Conservation (phyloP, 2,888 invertebrate species). For the Lumbricus terrestris region DNA sequence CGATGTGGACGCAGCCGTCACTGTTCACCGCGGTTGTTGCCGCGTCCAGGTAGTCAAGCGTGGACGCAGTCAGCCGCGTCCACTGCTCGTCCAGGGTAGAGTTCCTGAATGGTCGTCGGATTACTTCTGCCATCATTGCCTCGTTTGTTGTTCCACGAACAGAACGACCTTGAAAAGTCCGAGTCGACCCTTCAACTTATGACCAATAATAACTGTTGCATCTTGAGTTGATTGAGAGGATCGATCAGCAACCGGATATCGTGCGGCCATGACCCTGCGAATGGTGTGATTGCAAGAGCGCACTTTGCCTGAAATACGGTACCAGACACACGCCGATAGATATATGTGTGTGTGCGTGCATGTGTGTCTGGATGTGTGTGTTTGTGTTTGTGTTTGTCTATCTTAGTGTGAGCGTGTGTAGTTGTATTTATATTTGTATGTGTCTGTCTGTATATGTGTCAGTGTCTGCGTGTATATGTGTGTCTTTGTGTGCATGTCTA, state of each 20-base stretch:
- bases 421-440: no score
- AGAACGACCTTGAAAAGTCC: background rate
- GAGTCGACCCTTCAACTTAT: background rate
- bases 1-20: background rate
- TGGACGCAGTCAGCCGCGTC: background rate
- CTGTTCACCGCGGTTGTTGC: background rate
- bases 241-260: background rate
- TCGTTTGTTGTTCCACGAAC: background rate
- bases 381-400: no score
- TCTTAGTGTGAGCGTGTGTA: no score
- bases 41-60: background rate
- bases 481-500: no score
- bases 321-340: background rate
- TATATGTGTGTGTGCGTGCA: background rate
- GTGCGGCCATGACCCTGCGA: background rate
- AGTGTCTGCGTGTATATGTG: no score
- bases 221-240: background rate
- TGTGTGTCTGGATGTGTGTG: no score
- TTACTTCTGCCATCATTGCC: background rate
- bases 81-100: background rate
- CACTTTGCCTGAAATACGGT: background rate
- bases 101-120: background rate
- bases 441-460: no score
- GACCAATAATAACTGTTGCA: no score
- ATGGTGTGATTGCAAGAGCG: background rate